Conservation (phyloP, 1,140 invertebrate species). For the Aphelinus atriplicis region DNA sequence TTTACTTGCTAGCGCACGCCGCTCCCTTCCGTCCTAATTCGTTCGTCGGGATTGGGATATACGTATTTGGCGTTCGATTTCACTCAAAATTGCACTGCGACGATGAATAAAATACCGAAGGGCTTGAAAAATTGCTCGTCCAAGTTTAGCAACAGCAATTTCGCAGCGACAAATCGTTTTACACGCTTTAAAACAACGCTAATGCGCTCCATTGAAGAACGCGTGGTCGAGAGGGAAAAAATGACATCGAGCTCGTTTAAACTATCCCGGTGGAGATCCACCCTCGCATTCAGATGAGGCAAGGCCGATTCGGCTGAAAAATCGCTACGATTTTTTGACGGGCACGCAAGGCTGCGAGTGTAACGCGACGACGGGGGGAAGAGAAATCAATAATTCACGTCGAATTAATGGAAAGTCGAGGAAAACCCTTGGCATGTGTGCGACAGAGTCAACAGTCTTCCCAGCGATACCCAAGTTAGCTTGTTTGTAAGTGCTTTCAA, state of each 20-base stretch:
- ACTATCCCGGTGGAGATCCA: conserved; percentile 28
- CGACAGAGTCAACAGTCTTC: conserved; percentile 5
- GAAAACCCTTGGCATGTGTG: background rate
- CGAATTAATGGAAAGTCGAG: conserved; percentile 22
- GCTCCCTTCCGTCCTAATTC: no score
- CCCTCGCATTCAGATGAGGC: conserved; percentile 30
- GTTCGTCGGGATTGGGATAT: no score
- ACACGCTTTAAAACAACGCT: conserved; percentile 27
- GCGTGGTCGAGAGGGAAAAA: conserved; percentile 9
- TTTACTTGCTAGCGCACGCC: no score
- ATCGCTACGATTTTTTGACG: conserved; percentile 28
- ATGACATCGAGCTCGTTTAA: conserved; percentile 20
- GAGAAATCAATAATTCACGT: conserved; percentile 35
- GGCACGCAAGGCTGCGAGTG: background rate
- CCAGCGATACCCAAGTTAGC: background rate
- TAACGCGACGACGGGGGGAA: background rate
- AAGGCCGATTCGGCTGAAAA: conserved; percentile 26
- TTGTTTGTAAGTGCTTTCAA: conserved; percentile 7
- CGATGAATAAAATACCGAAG: no score
- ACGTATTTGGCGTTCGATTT: no score
- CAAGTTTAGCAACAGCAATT: no score
- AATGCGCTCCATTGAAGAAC: background rate
- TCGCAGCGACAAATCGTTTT: conserved; percentile 4
- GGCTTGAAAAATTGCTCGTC: no score
- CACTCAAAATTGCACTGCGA: no score